Evolutionary conservation across 2,113 vertebrate species (phyloP), one percentile per base, ranked within the genome.

Genomic region (Otus sunia): DNA sequence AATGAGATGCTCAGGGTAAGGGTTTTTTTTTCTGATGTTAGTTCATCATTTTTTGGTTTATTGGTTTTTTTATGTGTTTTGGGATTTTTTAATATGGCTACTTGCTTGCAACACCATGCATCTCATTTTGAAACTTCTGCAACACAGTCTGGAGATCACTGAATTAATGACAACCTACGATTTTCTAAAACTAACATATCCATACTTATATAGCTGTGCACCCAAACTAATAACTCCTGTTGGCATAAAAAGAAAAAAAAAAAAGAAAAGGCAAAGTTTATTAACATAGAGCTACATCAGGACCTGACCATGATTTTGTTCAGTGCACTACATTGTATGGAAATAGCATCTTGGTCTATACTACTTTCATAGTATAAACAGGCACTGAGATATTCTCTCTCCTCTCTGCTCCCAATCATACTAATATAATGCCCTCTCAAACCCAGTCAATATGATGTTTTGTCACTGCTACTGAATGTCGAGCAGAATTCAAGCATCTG

Each of bases 391-490:
- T 49, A 82, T 18, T 43, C 14, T 82, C 3, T 66, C 6, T 53
- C 5, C 11, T 58, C 14, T 60, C 47, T 89, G 22, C 23, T 74
- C 49, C 43, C 73, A 19, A 47, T 37, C 58, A 7, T 47, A 41
- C n/a, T 73, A 73, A 27, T 21, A 62, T 14, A 67, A 58, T 10
- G 2, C 1, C 32, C 15, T 82, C 30, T 55, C 5, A 49, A 63
- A 78, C 12, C 4, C 27, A 36, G 21, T 19, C 27, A 86, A 23
- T 12, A 69, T 45, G 26, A 66, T 9, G 1, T 14, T 68, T 73
- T 43, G 1, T 26, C 36, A 47, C 30, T 37, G 26, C 6, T 58
- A 52, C 3, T 29, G 8, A 6, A 58, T 0, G 0, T 36, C 49
- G 16, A 13, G 2, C n/a, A 74, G 60, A 78, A 86, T 34, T 86